Evolutionary conservation across 2,797 vertebrate genomes (phyloP).

Genomic region (Microhierax caerulescens): DNA sequence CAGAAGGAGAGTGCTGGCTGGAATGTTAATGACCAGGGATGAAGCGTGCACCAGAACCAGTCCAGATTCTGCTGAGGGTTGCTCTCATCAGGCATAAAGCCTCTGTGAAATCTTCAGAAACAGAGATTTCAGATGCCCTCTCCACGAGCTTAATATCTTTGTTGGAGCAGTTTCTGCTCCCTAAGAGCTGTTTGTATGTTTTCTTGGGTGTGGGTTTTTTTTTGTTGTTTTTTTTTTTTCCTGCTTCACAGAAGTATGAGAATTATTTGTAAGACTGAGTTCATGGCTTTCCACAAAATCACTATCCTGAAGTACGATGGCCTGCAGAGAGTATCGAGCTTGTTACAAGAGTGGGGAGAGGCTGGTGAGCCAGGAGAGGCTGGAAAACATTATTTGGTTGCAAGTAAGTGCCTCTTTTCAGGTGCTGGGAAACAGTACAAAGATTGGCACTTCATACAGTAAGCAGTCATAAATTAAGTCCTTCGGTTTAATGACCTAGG

Average conservation of each 20-base stretch:
- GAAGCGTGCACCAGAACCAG: background rate
- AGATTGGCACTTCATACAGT: background rate
- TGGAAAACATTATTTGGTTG: background rate
- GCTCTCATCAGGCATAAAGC: background rate
- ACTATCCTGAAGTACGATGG: background rate
- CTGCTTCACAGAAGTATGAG: background rate
- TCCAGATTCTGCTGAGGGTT: background rate
- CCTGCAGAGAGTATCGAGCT: background rate
- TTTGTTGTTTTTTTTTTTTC: background rate
- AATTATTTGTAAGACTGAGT: background rate
- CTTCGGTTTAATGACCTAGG: background rate
- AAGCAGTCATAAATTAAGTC: constrained; percentile 2
- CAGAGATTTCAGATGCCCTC: background rate
- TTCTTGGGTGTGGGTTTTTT: background rate
- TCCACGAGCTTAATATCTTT: background rate
- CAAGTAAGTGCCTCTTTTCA: background rate
- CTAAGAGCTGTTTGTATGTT: background rate
- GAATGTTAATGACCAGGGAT: background rate
- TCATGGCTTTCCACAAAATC: background rate
- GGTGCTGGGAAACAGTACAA: background rate
- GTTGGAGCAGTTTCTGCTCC: background rate
- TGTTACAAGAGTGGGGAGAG: background rate
- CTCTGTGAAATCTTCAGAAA: background rate
- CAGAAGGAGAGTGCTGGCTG: background rate
- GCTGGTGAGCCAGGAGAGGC: background rate